Percentiles rank a stretch among this genome's conserved stretches.
phyloP scores from a whole-genome alignment of 2,888 invertebrate genomes.

The Atethmia centrago region DNA sequence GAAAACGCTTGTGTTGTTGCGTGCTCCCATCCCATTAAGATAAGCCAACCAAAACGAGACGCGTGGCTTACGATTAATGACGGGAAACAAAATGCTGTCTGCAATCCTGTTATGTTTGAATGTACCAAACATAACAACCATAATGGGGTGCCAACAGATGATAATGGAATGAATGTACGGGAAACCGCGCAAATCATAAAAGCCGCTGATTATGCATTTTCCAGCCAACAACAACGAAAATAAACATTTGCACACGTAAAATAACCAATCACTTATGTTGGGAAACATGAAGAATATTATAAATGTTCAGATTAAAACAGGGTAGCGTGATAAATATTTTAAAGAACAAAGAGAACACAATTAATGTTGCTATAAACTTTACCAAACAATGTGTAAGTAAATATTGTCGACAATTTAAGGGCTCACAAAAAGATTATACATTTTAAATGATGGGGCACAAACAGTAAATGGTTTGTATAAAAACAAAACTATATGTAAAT shows the following conservation, averaged over 20 bases:
- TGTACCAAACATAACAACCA: slow-evolving; percentile 66
- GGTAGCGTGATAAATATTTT: slow-evolving; percentile 44
- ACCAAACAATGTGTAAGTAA: slow-evolving; percentile 54
- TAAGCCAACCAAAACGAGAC: slow-evolving; percentile 81
- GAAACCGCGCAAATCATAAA: slow-evolving; percentile 63
- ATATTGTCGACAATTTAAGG: slow-evolving; percentile 43
- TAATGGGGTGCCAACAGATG: slow-evolving; percentile 56
- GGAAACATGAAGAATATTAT: slow-evolving; percentile 44
- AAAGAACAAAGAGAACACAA: slow-evolving; percentile 53
- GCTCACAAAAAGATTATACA: slow-evolving; percentile 42
- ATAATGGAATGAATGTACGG: slow-evolving; percentile 63
- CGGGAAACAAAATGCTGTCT: slow-evolving; percentile 80
- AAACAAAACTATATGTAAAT: slow-evolving; percentile 15
- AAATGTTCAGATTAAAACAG: slow-evolving; percentile 35
- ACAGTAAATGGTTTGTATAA: slow-evolving; percentile 18
- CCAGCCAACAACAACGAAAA: slow-evolving; percentile 32
- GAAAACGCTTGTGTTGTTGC: slow-evolving; percentile 75
- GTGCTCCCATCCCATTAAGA: slow-evolving; percentile 81
- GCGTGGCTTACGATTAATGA: slow-evolving; percentile 82
- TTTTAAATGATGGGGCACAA: slow-evolving; percentile 18
- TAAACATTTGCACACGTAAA: slow-evolving; percentile 42
- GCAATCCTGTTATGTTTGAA: slow-evolving; percentile 75
- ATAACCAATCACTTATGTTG: slow-evolving; percentile 53
- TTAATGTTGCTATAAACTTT: slow-evolving; percentile 56
- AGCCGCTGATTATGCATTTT: slow-evolving; percentile 56